These are phyloP conservation scores for Bombus balteatus DNA, from an alignment of 1,140 invertebrate genomes.

Conservation along the genomic window DNA sequence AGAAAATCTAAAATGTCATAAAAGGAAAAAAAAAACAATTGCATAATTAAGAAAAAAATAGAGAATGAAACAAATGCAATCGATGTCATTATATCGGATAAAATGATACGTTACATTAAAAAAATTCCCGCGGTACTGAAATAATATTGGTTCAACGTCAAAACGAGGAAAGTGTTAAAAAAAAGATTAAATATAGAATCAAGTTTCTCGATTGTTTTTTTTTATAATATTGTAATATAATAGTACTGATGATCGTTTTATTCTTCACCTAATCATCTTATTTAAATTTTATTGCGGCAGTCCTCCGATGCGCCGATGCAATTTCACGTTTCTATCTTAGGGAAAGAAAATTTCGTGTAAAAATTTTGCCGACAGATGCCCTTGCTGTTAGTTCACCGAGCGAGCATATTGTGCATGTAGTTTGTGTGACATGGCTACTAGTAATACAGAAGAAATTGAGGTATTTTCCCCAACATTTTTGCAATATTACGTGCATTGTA, in stretches of 20 bases:
- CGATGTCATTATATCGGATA: neutral
- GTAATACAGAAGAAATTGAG: constrained; percentile 75
- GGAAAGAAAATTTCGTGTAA: constrained; percentile 27
- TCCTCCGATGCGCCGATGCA: neutral
- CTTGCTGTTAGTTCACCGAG: constrained; percentile 46
- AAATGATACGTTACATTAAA: constrained; percentile 26
- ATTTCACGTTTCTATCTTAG: constrained; percentile 28
- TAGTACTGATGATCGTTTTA: constrained; percentile 1
- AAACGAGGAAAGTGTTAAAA: neutral
- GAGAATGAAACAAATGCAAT: constrained; percentile 29
- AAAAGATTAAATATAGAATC: constrained; percentile 1
- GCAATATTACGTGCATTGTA: neutral
- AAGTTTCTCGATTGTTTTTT: neutral
- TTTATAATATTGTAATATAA: neutral
- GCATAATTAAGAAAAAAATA: neutral
- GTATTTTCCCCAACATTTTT: constrained; percentile 57
- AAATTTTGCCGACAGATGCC: constrained; percentile 68
- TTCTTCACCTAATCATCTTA: neutral
- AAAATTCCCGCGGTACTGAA: constrained; percentile 16
- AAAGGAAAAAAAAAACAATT: constrained; percentile 15
- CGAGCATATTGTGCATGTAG: constrained; percentile 49
- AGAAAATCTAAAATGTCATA: neutral
- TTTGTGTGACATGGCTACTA: constrained; percentile 75
- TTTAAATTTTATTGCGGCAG: constrained; percentile 2
- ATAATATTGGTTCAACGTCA: neutral